Percentiles rank a stretch among this genome's conserved stretches.
phyloP scores from a whole-genome alignment of 2,888 invertebrate species.

The Luperina testacea region DNA sequence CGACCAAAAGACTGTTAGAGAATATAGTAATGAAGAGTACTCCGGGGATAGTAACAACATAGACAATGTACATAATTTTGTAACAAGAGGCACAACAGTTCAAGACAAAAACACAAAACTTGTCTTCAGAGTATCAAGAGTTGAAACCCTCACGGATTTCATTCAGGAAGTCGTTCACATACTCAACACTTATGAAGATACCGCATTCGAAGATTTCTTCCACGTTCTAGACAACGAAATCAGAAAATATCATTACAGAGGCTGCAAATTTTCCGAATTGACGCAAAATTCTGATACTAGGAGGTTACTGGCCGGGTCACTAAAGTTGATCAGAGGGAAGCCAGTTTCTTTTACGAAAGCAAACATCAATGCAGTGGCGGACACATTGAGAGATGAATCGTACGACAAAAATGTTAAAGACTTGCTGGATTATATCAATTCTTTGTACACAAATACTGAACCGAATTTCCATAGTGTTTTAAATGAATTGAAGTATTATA shows the following conservation, averaged over 20 bases:
- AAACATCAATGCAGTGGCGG: slow-evolving; percentile 55
- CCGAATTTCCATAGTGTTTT: slow-evolving; percentile 66
- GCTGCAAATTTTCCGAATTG: slow-evolving; percentile 72
- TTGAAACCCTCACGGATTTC: slow-evolving; percentile 73
- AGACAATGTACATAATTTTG: neutral
- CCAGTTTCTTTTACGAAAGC: slow-evolving; percentile 61
- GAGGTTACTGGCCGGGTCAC: slow-evolving; percentile 61
- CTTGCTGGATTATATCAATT: slow-evolving; percentile 71
- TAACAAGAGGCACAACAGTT: neutral
- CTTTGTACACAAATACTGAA: slow-evolving; percentile 67
- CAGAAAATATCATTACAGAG: slow-evolving; percentile 70
- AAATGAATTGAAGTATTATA: slow-evolving; percentile 67
- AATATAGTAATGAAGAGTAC: neutral
- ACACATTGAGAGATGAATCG: slow-evolving; percentile 53
- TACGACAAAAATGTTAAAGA: slow-evolving; percentile 44
- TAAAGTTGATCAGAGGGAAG: slow-evolving; percentile 62
- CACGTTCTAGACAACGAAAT: slow-evolving; percentile 70
- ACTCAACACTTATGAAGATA: slow-evolving; percentile 69
- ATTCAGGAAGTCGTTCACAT: slow-evolving; percentile 63
- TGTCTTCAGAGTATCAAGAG: neutral
- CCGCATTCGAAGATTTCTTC: slow-evolving; percentile 71
- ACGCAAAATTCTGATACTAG: slow-evolving; percentile 63
- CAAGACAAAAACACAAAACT: neutral
- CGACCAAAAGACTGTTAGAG: neutral
- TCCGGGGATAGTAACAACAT: neutral